Conservation (phyloP, 2,888 invertebrate genomes). For the Diaphora mendica region DNA sequence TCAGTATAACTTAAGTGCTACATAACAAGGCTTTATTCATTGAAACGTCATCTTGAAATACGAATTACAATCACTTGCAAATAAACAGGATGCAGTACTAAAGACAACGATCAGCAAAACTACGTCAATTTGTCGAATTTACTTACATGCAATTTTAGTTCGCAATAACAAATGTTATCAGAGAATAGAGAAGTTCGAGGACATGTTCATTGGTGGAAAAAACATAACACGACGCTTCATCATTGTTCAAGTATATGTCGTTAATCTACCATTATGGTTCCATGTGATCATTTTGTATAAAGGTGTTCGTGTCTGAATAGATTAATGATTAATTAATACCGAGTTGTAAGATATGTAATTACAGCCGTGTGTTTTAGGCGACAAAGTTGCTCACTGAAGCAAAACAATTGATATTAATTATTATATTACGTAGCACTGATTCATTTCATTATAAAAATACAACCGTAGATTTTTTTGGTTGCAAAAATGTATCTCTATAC, state of each 20-base stretch:
- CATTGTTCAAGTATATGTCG: constrained; percentile 29
- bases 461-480: background rate
- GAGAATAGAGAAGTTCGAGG: constrained; percentile 57
- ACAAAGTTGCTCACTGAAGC: constrained; percentile 18
- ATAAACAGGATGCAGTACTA: constrained; percentile 74
- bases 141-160: constrained; percentile 59
- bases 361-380: constrained; percentile 27
- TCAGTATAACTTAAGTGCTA: constrained; percentile 8
- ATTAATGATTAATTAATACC: constrained; percentile 32
- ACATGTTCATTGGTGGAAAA: constrained; percentile 49
- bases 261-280: constrained; percentile 34
- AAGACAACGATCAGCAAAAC: constrained; percentile 69
- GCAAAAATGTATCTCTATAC: background rate
- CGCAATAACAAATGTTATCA: constrained; percentile 55
- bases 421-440: background rate
- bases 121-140: constrained; percentile 66
- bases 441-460: background rate
- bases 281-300: constrained; percentile 37
- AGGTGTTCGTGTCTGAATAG: constrained; percentile 32
- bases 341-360: constrained; percentile 24
- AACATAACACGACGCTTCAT: constrained; percentile 25
- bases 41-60: constrained; percentile 50
- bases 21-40: constrained; percentile 36
- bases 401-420: constrained; percentile 1
- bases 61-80: constrained; percentile 54